Percentiles rank a stretch among this genome's conserved stretches.
Conservation (phyloP, 23 tunicate genomes). For the Pegea sp. region DNA sequence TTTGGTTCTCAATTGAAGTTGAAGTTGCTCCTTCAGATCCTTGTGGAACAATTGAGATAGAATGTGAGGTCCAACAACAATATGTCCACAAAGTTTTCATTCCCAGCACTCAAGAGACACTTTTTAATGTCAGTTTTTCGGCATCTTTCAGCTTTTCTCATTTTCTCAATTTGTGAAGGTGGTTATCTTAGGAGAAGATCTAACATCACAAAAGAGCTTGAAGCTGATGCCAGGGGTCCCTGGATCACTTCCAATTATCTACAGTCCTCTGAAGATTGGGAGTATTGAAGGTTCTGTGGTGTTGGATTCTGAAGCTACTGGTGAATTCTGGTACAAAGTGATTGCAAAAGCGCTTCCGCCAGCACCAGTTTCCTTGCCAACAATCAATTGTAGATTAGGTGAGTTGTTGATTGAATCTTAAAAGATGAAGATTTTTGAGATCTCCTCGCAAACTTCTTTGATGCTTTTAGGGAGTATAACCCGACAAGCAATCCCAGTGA, state of each 20-base stretch:
- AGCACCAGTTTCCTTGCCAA: conserved; percentile 37
- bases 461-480: conserved; percentile 66
- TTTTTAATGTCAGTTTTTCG: no score
- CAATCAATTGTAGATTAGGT: conserved; percentile 84
- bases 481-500: conserved; percentile 44
- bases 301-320: conserved; percentile 48
- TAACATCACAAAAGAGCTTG: conserved; percentile 16
- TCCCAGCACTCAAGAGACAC: no score
- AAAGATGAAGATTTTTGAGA: neutral
- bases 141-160: no score
- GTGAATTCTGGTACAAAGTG: conserved; percentile 96
- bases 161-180: conserved; percentile 14
- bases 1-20: conserved; percentile 56
- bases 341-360: conserved; percentile 29
- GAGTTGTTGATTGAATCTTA: no score
- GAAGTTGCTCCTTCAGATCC: conserved; percentile 45
- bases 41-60: conserved; percentile 14
- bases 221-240: conserved; percentile 30
- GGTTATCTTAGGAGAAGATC: conserved; percentile 8
- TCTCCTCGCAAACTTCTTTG: no score
- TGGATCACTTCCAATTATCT: conserved; percentile 12
- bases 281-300: conserved; percentile 18
- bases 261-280: conserved; percentile 37
- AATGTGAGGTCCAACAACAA: conserved; percentile 39
- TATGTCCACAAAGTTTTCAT: no score